A percentile compares a stretch with the other conserved stretches of the same genome.
Conservation (phyloP, 2,888 invertebrate species). For the Heliconius charithonia region DNA sequence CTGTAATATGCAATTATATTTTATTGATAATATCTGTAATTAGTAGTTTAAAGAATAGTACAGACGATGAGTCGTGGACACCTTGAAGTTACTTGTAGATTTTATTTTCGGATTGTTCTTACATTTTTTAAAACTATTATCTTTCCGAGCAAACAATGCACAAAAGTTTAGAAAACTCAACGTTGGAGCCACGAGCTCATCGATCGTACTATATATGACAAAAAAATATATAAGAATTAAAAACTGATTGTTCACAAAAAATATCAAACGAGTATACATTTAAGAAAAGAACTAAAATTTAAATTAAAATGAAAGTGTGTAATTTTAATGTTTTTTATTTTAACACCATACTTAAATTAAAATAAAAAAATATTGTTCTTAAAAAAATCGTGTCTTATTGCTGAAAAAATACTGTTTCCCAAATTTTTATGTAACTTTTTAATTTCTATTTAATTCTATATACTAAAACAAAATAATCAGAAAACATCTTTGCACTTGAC, state of each 20-base stretch:
- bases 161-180: not conserved
- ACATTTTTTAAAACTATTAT: too few species aligned
- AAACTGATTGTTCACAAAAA: not conserved
- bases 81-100: not conserved
- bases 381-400: too few species aligned
- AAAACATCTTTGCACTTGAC: too few species aligned
- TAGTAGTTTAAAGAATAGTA: not conserved
- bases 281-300: not conserved
- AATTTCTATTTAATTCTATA: too few species aligned
- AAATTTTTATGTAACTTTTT: too few species aligned
- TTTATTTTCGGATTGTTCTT: not conserved
- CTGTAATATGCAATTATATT: conserved; percentile 72
- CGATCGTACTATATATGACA: not conserved
- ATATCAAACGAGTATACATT: not conserved
- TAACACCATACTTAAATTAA: too few species aligned
- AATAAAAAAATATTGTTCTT: too few species aligned
- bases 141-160: not conserved
- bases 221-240: too few species aligned
- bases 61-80: not conserved
- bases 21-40: not conserved
- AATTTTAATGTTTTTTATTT: too few species aligned
- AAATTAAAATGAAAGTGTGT: not conserved
- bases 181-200: not conserved
- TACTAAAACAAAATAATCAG: too few species aligned
- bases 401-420: too few species aligned